Base-by-base conservation (phyloP, 2,113 vertebrate species). In the Melospiza melodia region DNA sequence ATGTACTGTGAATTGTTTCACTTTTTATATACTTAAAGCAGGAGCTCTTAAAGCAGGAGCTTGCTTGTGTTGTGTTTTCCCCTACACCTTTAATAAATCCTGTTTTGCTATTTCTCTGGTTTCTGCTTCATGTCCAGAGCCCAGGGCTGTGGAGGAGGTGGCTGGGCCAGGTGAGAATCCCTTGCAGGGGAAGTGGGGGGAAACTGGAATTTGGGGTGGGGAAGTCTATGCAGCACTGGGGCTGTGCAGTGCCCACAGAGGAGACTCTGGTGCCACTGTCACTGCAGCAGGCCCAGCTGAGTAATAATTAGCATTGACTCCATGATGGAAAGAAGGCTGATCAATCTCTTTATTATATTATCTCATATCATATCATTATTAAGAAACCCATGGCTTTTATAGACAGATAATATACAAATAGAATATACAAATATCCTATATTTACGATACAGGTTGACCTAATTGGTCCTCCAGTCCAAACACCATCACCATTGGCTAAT, bases 61-160 rank as follows among this genome's bases (percentile, higher is more conserved):
- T 78, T 0, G 37, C 37, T 78, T 0, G 0, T 7, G 33, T 12
- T 28, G 18, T 13, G 0, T 83, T 63, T 82, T 39, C 48, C 49
- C 51, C 31, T 2, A 1, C 4, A 5, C 52, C 35, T 28, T 73
- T 51, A 96, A 92, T 96, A 96, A 97, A 95, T 1, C 10, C 8
- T 33, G 22, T 41, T 94, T 68, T 75, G 52, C 33, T 71, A 3
- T 37, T 57, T 52, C 4, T 62, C 1, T 18, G 66, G 18, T 41
- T 69, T 80, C 16, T 69, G 79, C 17, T 52, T 20, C 6, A 0
- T 1, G 4, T 30, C 48, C 49, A 15, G 25, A 28, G 33, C 61
- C 43, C 0, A 4, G 12, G 18, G 57, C 17, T 76, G 55, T 17
- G 24, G 31, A 46, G 69, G 46, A 62, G n/a, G 1, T 10, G 41